These are phyloP conservation scores for Euphydryas editha DNA, from an alignment of 2,888 invertebrate genomes.

Conservation along the genomic window DNA sequence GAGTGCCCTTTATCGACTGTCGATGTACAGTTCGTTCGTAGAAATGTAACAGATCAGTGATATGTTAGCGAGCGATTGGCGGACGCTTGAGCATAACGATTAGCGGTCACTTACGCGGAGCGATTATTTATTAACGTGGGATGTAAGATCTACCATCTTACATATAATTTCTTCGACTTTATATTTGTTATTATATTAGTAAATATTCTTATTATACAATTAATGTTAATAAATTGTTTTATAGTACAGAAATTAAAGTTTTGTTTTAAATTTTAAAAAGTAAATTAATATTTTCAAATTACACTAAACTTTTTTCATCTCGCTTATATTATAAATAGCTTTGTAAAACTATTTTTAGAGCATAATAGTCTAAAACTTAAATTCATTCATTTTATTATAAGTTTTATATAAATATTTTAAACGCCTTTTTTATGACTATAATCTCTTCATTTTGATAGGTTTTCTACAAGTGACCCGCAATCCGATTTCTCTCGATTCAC, in stretches of 20 bases:
- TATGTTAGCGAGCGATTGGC: slow-evolving; percentile 30
- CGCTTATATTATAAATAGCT: no score
- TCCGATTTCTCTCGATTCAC: slow-evolving; percentile 38
- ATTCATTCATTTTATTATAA: no score
- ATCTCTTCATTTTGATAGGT: slow-evolving; percentile 31
- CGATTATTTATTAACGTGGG: not conserved
- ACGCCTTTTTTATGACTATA: slow-evolving; percentile 13
- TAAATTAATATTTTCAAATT: no score
- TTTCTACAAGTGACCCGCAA: slow-evolving; percentile 43
- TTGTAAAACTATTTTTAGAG: no score
- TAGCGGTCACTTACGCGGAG: not conserved
- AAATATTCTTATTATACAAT: no score
- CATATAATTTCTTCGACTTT: not conserved
- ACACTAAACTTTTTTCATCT: no score
- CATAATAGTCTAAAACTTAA: no score
- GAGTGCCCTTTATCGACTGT: slow-evolving; percentile 17
- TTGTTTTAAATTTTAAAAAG: no score
- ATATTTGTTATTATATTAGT: no score
- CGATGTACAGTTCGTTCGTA: slow-evolving; percentile 24
- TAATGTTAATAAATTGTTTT: no score
- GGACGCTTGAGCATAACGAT: not conserved
- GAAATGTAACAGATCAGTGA: slow-evolving; percentile 29
- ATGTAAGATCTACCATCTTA: not conserved
- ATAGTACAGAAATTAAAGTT: no score
- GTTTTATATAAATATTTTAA: not conserved